Percentiles rank a stretch among this genome's conserved stretches.
Evolutionary conservation across 1,140 invertebrate genomes (phyloP).

Genomic region (Trichonephila clavata): DNA sequence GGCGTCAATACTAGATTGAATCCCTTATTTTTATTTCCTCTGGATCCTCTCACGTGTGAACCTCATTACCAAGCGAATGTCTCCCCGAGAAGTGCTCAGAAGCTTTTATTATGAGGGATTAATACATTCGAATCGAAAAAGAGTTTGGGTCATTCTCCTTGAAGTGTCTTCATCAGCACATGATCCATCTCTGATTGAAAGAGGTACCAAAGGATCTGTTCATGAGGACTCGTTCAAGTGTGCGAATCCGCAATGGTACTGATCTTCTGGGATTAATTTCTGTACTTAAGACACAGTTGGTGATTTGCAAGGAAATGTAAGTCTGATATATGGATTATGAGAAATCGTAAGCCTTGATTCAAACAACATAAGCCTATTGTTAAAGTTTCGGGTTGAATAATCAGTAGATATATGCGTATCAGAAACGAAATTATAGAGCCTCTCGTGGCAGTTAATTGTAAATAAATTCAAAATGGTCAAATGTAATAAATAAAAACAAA

Average conservation of each 20-base stretch:
- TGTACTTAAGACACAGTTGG: constrained; percentile 14
- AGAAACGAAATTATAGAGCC: background rate
- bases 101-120: constrained; percentile 57
- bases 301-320: constrained; percentile 6
- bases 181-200: constrained; percentile 58
- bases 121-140: constrained; percentile 32
- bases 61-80: constrained; percentile 48
- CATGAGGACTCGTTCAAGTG: background rate
- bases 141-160: background rate
- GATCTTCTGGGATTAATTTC: constrained; percentile 45
- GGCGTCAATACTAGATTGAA: background rate
- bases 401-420: background rate
- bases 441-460: too few relatives aligned
- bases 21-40: background rate
- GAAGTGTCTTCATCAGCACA: constrained; percentile 47
- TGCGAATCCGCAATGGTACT: background rate
- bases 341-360: background rate
- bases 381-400: background rate
- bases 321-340: background rate
- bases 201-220: constrained; percentile 31
- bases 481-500: too few relatives aligned
- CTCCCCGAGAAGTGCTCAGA: background rate
- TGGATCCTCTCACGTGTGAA: constrained; percentile 25
- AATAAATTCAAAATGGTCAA: too few relatives aligned
- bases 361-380: background rate